Evolutionary conservation across 1,140 invertebrate genomes (phyloP), one percentile per base, ranked within the genome.

Genomic region (Danaus melanippus): DNA sequence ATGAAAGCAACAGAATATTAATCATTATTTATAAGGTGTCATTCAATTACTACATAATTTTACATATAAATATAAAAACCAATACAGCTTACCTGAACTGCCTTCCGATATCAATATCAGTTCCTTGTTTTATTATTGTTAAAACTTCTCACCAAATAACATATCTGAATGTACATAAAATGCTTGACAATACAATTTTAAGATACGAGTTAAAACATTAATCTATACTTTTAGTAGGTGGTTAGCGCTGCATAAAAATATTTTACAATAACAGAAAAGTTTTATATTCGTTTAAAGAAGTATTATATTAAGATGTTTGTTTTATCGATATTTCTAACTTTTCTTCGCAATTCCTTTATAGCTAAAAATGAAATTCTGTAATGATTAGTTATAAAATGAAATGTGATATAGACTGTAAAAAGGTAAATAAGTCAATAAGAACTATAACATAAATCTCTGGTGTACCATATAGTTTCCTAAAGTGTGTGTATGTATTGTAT

Each of bases 331-430:
- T 44, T 44, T 45, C 52, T 48, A 48, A 50, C 7, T 43, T 48
- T 44, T 46, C 58, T 42, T 53, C 48, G 51, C 51, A 43, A 54
- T 56, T 53, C 39, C 12, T 63, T 54, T 53, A 46, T 56, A 53
- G 46, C 50, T 11, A 56, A 43, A 53, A 46, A 9, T 54, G 41
- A 52, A 41, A 47, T 49, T 56, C 46, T 53, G 46, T 57, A 58
- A 60, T 64, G 45, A 61, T 53, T 80, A 82, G 74, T 57, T 71
- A 79, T 80, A 81, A 82, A 77, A 81, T 74, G 70, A 84, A 86
- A 86, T 84, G 83, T 86, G 82, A 85, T 85, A 85, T 85, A 85
- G 81, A 63, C 71, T 85, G 82, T 85, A 85, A 85, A 85, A 83
- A 69, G 52, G 60, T 79, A 74, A 62, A 41, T 76, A 82, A 84